Percentiles rank a stretch among this genome's conserved stretches.
Evolutionary conservation across 2,888 invertebrate genomes (phyloP).

Genomic region (Drosophila lutescens): DNA sequence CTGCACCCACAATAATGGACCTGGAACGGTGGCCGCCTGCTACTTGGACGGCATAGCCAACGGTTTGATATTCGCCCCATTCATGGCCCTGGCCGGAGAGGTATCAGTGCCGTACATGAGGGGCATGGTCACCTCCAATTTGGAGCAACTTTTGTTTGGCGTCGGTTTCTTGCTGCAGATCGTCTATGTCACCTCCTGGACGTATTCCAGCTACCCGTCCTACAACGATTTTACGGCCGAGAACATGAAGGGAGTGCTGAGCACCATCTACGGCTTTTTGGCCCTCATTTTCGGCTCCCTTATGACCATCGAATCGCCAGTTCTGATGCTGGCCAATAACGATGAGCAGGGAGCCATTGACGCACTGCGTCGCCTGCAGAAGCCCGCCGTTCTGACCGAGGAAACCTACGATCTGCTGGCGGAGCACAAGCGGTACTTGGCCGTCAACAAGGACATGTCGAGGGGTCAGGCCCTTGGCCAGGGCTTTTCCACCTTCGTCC

Average conservation of each 20-base stretch:
- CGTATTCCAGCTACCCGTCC: neutral
- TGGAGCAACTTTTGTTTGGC: slow-evolving; percentile 60
- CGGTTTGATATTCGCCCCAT: slow-evolving; percentile 74
- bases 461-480: slow-evolving; percentile 41
- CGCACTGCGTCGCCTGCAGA: slow-evolving; percentile 70
- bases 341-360: slow-evolving; percentile 74
- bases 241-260: slow-evolving; percentile 68
- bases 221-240: slow-evolving; percentile 36
- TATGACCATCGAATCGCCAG: slow-evolving; percentile 75
- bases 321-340: slow-evolving; percentile 64
- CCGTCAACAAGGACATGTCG: slow-evolving; percentile 62
- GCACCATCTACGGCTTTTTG: slow-evolving; percentile 60
- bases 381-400: slow-evolving; percentile 52
- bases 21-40: slow-evolving; percentile 56
- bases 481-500: slow-evolving; percentile 62
- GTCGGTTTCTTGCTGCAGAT: slow-evolving; percentile 71
- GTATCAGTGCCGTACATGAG: slow-evolving; percentile 60
- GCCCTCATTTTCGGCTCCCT: slow-evolving; percentile 50
- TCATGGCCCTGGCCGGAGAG: slow-evolving; percentile 77
- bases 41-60: slow-evolving; percentile 81
- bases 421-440: slow-evolving; percentile 77
- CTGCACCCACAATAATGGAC: slow-evolving; percentile 21
- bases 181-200: slow-evolving; percentile 43
- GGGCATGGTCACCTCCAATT: slow-evolving; percentile 53
- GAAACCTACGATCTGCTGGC: slow-evolving; percentile 71